Evolutionary conservation across 2,888 invertebrate species (phyloP).

Genomic region (Prionchulus punctatus): DNA sequence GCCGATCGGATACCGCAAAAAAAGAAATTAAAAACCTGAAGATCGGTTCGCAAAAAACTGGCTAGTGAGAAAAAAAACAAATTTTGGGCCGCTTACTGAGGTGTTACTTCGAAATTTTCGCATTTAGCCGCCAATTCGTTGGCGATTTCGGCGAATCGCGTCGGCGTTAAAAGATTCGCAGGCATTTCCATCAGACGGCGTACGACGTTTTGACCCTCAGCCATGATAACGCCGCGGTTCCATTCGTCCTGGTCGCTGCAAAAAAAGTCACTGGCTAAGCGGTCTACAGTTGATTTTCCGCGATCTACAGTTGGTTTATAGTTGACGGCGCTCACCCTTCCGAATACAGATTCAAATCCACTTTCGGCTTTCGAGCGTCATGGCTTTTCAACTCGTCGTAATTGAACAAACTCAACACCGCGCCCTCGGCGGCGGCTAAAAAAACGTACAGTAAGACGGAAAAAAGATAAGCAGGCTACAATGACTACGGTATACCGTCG

Average conservation of each 20-base stretch:
- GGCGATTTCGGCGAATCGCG: slow-evolving; percentile 52
- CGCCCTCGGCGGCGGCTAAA: slow-evolving; percentile 58
- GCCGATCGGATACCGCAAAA: not conserved
- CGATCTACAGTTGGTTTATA: too few relatives aligned
- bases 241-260: too few relatives aligned
- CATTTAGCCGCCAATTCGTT: slow-evolving; percentile 34
- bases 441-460: not conserved
- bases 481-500: slow-evolving; percentile 35
- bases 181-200: slow-evolving; percentile 56
- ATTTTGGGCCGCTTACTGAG: too few relatives aligned
- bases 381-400: slow-evolving; percentile 50
- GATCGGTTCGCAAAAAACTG: not conserved
- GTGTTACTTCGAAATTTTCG: not conserved
- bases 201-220: slow-evolving; percentile 58
- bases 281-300: too few relatives aligned
- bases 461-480: not conserved
- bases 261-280: too few relatives aligned
- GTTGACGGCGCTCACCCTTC: not conserved
- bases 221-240: slow-evolving; percentile 47
- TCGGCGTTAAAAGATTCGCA: slow-evolving; percentile 60
- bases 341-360: not conserved
- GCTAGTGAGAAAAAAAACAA: too few relatives aligned
- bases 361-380: not conserved
- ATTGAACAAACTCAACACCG: slow-evolving; percentile 49
- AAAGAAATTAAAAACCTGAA: not conserved